Evolutionary conservation across 2,888 invertebrate species (phyloP).

Genomic region (Hecatera dysodea): DNA sequence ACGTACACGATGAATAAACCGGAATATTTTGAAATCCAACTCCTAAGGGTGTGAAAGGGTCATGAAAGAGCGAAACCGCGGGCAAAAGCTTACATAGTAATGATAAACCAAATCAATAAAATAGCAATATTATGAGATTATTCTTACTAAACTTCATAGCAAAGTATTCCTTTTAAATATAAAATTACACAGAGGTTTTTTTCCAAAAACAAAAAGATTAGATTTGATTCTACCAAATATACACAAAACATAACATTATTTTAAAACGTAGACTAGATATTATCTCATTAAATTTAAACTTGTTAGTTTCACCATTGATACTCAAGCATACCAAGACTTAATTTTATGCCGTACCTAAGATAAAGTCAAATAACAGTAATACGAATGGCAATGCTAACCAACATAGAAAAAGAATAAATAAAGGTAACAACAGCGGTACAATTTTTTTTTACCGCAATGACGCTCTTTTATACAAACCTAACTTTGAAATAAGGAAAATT

Average conservation of each 20-base stretch:
- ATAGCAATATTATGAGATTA: no score
- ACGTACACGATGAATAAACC: neutral
- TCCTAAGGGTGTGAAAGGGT: no score
- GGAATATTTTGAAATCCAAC: neutral
- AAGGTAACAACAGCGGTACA: conserved; percentile 68
- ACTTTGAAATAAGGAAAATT: neutral
- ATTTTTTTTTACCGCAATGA: conserved; percentile 42
- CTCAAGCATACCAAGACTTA: neutral
- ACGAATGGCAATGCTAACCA: conserved; percentile 21
- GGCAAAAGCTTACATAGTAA: no score
- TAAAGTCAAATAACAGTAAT: conserved; percentile 28
- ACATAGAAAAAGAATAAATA: conserved; percentile 69
- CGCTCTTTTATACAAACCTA: conserved; percentile 29
- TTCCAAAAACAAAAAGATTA: no score
- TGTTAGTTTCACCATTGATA: neutral
- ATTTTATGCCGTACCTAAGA: conserved; percentile 7
- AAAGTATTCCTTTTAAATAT: neutral
- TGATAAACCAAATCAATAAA: no score
- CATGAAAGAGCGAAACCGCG: no score
- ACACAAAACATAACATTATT: neutral
- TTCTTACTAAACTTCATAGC: neutral
- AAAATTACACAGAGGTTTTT: no score
- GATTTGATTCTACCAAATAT: neutral
- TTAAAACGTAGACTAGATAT: neutral
- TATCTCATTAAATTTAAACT: neutral